A percentile compares a stretch with the other conserved stretches of the same genome.
These are phyloP conservation scores for Hybos culiciformis DNA, from an alignment of 2,888 invertebrate species.

Conservation along the genomic window DNA sequence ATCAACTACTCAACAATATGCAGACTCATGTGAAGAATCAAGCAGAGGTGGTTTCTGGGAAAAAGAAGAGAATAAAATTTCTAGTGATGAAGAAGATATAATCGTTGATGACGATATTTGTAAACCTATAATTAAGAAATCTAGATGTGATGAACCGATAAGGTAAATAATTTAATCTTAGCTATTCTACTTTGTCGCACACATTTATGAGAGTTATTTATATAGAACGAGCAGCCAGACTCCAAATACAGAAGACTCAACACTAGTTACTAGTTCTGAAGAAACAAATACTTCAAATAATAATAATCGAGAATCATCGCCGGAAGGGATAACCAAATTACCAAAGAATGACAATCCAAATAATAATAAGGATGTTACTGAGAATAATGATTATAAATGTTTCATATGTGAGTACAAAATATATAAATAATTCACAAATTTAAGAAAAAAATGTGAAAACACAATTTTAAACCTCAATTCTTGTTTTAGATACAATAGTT, in stretches of 20 bases:
- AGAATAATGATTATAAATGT: slow-evolving; percentile 1
- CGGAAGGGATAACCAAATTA: not conserved
- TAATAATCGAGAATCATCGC: not conserved
- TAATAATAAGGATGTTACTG: not conserved
- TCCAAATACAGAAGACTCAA: too few relatives aligned
- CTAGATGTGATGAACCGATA: not conserved
- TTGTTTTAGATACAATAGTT: too few relatives aligned
- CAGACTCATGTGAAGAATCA: slow-evolving; percentile 30
- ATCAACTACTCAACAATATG: slow-evolving; percentile 33
- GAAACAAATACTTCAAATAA: not conserved
- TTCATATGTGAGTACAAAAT: not conserved
- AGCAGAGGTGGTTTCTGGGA: slow-evolving; percentile 18
- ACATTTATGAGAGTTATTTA: not conserved
- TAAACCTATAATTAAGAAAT: not conserved
- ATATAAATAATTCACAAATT: too few relatives aligned
- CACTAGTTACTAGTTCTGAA: slow-evolving; percentile 34
- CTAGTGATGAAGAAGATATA: slow-evolving; percentile 36
- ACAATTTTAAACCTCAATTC: too few relatives aligned
- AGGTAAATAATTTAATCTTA: not conserved
- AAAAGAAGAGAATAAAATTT: slow-evolving; percentile 22
- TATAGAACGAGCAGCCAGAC: not conserved
- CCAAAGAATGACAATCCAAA: not conserved
- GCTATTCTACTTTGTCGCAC: not conserved
- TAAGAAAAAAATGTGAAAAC: too few relatives aligned
- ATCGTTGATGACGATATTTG: slow-evolving; percentile 33